Conservation (phyloP, 2,113 vertebrate genomes). For the Ceyx cyanopectus region DNA sequence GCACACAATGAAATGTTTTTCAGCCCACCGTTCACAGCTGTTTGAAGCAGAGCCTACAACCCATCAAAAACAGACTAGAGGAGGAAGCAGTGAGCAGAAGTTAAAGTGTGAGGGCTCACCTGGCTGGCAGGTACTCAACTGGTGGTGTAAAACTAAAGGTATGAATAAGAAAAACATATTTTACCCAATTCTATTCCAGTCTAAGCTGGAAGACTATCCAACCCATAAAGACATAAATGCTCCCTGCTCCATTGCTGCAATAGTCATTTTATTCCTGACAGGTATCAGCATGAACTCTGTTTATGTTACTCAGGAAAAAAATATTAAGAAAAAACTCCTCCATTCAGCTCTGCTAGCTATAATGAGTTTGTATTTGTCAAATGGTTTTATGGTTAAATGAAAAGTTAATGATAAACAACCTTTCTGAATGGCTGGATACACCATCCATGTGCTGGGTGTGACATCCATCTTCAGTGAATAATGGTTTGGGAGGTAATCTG, state of each 20-base stretch:
- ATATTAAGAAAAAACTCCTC: not conserved
- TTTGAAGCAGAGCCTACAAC: not conserved
- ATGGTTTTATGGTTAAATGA: constrained; percentile 56
- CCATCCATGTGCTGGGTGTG: not conserved
- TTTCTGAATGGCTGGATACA: not conserved
- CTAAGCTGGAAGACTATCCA: constrained; percentile 22
- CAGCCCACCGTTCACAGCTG: not conserved
- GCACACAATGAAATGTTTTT: not conserved
- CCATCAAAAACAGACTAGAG: not conserved
- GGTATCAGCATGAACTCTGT: constrained; percentile 32
- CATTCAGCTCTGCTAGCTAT: constrained; percentile 37
- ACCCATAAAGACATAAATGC: constrained; percentile 4
- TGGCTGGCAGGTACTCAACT: not conserved
- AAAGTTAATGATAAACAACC: constrained; percentile 67
- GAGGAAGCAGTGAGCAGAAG: not conserved
- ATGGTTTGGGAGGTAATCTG: constrained; percentile 16
- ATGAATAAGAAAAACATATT: not conserved
- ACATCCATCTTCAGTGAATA: constrained; percentile 8
- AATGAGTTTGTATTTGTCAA: constrained; percentile 69
- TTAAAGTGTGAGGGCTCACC: not conserved
- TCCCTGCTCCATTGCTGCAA: constrained; percentile 34
- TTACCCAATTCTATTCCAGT: not conserved
- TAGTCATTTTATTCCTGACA: constrained; percentile 36
- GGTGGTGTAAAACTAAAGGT: not conserved
- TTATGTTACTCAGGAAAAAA: constrained; percentile 39